phyloP scores from a whole-genome alignment of 2,113 vertebrate genomes.

The Engystomops pustulosus region DNA sequence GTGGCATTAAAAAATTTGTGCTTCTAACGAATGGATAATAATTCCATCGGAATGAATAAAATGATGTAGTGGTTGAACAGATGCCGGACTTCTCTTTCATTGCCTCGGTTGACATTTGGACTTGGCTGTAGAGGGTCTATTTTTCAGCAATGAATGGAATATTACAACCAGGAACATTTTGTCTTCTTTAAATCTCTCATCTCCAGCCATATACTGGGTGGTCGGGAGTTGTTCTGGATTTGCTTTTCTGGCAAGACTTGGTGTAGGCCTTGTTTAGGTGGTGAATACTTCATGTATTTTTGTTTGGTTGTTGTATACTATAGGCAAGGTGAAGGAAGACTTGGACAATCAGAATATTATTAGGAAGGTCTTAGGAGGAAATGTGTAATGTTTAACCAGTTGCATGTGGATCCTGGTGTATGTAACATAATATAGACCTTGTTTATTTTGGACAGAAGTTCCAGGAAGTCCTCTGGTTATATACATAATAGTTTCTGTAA shows the following conservation, averaged over 20 bases:
- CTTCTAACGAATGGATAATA: constrained; percentile 20
- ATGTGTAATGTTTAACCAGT: too few species aligned
- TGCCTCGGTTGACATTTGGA: constrained; percentile 14
- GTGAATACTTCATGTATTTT: not conserved
- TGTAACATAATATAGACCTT: too few species aligned
- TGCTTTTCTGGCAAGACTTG: not conserved
- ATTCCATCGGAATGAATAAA: constrained; percentile 27
- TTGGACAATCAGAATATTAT: too few species aligned
- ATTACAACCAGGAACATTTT: constrained; percentile 28
- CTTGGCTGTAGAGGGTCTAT: not conserved
- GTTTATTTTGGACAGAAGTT: too few species aligned
- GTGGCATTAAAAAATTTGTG: constrained; percentile 2
- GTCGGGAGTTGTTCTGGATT: not conserved
- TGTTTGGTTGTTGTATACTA: not conserved
- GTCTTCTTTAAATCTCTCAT: not conserved
- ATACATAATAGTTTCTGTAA: too few species aligned
- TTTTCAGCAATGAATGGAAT: constrained; percentile 21
- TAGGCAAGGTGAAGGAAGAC: too few species aligned
- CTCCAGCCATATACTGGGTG: not conserved
- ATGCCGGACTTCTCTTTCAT: not conserved
- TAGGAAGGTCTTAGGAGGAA: too few species aligned
- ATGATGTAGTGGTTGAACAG: constrained; percentile 22
- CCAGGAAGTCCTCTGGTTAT: too few species aligned
- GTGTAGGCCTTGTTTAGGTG: not conserved
- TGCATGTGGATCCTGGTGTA: too few species aligned